These are phyloP conservation scores for Allochrocebus solatus DNA, from an alignment of 2,797 vertebrate species.

Conservation along the genomic window DNA sequence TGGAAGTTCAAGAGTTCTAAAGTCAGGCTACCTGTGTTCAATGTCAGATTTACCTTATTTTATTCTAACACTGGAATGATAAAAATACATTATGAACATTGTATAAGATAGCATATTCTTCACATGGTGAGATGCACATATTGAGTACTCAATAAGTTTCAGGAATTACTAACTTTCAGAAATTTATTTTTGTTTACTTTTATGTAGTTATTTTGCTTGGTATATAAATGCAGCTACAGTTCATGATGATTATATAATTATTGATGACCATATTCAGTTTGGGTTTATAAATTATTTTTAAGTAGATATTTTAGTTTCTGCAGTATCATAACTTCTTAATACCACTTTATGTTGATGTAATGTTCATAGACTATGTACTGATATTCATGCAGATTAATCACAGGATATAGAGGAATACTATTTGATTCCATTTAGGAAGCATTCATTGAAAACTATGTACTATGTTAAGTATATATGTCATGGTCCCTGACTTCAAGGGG, in stretches of 20 bases:
- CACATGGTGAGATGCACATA: not conserved
- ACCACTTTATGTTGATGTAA: not conserved
- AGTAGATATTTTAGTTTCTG: not conserved
- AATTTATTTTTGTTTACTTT: not conserved
- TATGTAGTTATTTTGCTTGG: not conserved
- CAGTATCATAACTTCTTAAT: not conserved
- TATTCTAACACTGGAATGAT: not conserved
- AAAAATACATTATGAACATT: not conserved
- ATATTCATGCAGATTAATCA: not conserved
- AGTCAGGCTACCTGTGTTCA: not conserved
- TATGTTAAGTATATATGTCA: not conserved
- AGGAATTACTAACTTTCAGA: not conserved
- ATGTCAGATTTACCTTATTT: not conserved
- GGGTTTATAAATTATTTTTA: not conserved
- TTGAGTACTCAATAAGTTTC: not conserved
- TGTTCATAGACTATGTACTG: not conserved
- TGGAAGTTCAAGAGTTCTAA: not conserved
- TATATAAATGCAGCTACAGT: not conserved
- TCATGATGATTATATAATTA: not conserved
- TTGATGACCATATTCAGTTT: not conserved
- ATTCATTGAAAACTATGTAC: not conserved
- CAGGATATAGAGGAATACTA: not conserved
- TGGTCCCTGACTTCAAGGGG: not conserved
- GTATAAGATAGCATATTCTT: not conserved
- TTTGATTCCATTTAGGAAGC: slow-evolving; percentile 11